Conservation (phyloP, 2,113 vertebrate species). For the Eclectus roratus region DNA sequence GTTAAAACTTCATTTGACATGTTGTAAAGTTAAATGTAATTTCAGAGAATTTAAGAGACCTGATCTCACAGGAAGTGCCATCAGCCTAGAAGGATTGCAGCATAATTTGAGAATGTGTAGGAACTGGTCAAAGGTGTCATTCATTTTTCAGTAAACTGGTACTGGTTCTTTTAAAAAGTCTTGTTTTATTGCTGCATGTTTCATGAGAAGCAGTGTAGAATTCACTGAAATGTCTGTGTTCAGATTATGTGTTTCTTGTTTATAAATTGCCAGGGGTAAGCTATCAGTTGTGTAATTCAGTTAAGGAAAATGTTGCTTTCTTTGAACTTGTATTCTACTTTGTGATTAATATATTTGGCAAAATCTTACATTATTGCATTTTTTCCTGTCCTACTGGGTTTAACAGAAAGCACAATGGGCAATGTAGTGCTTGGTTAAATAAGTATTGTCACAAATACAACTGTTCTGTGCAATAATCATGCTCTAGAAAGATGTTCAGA, state of each 20-base stretch:
- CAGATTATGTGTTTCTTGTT: not conserved
- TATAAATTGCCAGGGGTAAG: not conserved
- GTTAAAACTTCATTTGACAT: not conserved
- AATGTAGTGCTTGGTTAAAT: not conserved
- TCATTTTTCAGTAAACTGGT: conserved; percentile 24
- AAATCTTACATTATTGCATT: not conserved
- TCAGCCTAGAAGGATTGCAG: not conserved
- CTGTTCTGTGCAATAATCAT: not conserved
- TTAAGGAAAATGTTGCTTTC: not conserved
- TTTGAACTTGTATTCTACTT: not conserved
- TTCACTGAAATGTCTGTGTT: not conserved
- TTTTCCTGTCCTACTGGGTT: not conserved
- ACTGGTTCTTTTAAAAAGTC: not conserved
- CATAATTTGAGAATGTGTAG: not conserved
- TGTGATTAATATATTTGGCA: not conserved
- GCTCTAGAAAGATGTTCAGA: not conserved
- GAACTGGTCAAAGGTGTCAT: not conserved
- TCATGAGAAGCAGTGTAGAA: not conserved
- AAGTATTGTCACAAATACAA: not conserved
- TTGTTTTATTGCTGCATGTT: not conserved
- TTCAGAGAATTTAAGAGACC: not conserved
- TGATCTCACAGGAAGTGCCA: not conserved
- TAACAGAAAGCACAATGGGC: not conserved
- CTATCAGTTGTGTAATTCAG: not conserved
- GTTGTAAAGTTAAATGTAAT: not conserved